Conservation (phyloP, 2,113 vertebrate species). For the Ochotona princeps region DNA sequence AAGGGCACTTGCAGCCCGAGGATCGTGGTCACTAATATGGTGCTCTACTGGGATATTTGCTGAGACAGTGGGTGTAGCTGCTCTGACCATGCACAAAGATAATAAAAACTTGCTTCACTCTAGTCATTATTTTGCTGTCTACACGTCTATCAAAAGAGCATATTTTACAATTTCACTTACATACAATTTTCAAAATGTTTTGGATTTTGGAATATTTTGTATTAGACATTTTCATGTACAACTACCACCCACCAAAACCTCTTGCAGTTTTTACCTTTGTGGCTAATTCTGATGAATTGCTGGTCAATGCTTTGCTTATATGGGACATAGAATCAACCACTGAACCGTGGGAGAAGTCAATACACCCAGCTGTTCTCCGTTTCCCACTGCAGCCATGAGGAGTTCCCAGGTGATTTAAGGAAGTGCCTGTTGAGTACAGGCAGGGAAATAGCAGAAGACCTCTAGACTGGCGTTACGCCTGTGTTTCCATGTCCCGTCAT, state of each 20-base stretch:
- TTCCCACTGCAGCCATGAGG: accelerated
- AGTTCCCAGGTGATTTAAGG: not conserved
- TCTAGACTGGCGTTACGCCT: not conserved
- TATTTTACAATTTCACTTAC: too few species aligned
- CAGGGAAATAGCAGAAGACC: too few species aligned
- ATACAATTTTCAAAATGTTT: too few species aligned
- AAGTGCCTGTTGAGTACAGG: too few species aligned
- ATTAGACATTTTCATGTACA: not conserved
- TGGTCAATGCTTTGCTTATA: accelerated
- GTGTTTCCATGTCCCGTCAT: not conserved
- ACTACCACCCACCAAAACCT: not conserved
- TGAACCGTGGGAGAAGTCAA: not conserved
- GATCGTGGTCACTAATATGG: not conserved
- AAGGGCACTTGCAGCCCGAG: accelerated
- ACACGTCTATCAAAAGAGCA: not conserved
- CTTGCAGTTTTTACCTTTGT: not conserved
- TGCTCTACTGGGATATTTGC: not conserved
- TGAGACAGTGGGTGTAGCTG: not conserved
- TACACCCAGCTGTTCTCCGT: not conserved
- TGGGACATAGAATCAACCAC: not conserved
- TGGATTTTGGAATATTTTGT: not conserved
- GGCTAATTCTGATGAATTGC: not conserved
- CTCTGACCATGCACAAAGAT: not conserved
- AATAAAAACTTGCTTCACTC: not conserved
- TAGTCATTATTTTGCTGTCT: not conserved